A percentile compares a stretch with the other conserved stretches of the same genome.
These are phyloP conservation scores for Zaprionus lineosus DNA, from an alignment of 2,888 invertebrate species.

Conservation along the genomic window DNA sequence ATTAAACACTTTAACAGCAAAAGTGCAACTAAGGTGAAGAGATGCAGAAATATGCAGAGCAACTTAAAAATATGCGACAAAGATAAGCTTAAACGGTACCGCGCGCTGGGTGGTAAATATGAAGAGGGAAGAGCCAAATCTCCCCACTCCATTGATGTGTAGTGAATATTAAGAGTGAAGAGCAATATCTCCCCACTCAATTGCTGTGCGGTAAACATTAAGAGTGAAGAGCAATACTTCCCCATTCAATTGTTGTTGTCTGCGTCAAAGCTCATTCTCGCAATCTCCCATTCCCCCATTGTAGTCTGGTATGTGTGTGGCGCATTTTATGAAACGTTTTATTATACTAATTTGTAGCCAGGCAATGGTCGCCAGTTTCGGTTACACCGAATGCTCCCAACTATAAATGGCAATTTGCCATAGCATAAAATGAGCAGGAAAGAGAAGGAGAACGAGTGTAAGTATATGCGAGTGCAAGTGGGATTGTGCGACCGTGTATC, in stretches of 20 bases:
- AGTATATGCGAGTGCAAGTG: not conserved
- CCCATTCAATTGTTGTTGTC: constrained; percentile 11
- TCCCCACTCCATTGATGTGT: too few species aligned
- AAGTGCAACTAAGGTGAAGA: constrained; percentile 24
- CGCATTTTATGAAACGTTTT: constrained; percentile 81
- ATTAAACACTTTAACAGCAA: constrained; percentile 20
- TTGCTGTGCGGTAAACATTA: constrained; percentile 25
- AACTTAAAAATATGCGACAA: constrained; percentile 48
- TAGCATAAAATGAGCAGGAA: constrained; percentile 51
- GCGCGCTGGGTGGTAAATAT: too few species aligned
- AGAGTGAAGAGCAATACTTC: constrained; percentile 17
- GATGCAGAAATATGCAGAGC: constrained; percentile 44
- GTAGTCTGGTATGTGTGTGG: constrained; percentile 9
- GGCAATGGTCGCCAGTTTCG: constrained; percentile 74
- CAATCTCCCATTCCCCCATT: constrained; percentile 3
- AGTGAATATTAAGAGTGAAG: too few species aligned
- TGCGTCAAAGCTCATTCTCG: not conserved
- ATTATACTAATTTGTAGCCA: constrained; percentile 82
- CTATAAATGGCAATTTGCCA: constrained; percentile 81
- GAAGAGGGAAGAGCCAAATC: too few species aligned
- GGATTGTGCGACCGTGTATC: too few species aligned
- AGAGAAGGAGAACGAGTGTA: not conserved
- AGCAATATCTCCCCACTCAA: too few species aligned
- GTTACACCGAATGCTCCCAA: constrained; percentile 72
- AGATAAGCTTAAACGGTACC: constrained; percentile 36